Evolutionary conservation across 1,140 invertebrate species (phyloP).

Genomic region (Brachionus manjavacas): DNA sequence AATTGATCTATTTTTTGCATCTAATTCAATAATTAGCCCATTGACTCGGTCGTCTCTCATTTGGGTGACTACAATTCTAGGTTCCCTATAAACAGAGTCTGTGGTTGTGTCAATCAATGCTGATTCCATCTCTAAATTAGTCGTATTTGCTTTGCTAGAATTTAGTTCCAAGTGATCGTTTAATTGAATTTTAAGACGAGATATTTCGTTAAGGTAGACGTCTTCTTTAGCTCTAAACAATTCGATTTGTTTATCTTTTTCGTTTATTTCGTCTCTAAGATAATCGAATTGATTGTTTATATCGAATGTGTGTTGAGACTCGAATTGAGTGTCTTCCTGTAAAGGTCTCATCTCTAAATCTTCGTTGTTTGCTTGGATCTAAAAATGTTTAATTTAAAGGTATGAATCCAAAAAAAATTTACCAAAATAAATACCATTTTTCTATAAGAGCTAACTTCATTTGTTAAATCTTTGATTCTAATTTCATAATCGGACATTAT

Average conservation of each 20-base stretch:
- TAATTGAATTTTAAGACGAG: constrained; percentile 12
- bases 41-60: neutral
- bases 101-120: neutral
- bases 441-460: neutral
- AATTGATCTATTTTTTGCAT: neutral
- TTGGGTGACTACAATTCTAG: constrained; percentile 3
- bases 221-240: neutral
- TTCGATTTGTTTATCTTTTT: constrained; percentile 12
- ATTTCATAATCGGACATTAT: neutral
- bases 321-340: neutral
- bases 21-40: neutral
- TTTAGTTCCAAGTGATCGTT: neutral
- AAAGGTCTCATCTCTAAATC: constrained; percentile 23
- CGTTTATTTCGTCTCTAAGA: constrained; percentile 7
- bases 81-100: neutral
- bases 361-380: neutral
- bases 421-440: neutral
- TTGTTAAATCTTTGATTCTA: neutral
- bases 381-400: neutral
- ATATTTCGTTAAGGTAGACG: neutral
- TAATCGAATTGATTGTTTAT: constrained; percentile 26
- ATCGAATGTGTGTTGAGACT: neutral
- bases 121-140: constrained; percentile 11
- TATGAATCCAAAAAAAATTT: neutral
- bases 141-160: neutral